Evolutionary conservation across 1,140 invertebrate species (phyloP).

Genomic region (Drosophila repleta): DNA sequence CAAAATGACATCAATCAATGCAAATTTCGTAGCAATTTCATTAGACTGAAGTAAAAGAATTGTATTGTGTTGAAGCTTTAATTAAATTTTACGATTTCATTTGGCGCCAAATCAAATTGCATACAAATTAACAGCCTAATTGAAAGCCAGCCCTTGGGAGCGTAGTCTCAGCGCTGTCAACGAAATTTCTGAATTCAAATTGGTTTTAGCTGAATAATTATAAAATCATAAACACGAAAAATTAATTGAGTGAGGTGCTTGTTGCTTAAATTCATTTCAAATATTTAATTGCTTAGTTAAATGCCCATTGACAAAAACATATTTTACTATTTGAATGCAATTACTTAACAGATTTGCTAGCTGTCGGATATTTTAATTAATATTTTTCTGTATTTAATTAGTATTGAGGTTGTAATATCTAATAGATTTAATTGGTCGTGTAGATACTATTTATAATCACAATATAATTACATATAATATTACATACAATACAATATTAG

Average conservation of each 20-base stretch:
- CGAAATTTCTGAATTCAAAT: conserved; percentile 41
- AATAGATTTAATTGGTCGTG: no score
- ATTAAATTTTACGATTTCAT: conserved; percentile 41
- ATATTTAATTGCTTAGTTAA: conserved; percentile 1
- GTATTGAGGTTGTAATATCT: no score
- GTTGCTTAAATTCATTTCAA: not conserved
- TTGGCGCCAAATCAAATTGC: conserved; percentile 22
- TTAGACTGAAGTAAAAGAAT: conserved; percentile 16
- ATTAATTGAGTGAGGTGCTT: not conserved
- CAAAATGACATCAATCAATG: conserved; percentile 73
- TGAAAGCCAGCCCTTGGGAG: conserved; percentile 13
- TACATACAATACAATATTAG: no score
- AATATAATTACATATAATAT: no score
- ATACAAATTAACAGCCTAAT: conserved; percentile 55
- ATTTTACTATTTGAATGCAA: not conserved
- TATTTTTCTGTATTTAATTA: no score
- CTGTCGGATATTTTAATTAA: not conserved
- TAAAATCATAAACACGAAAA: not conserved
- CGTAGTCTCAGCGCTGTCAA: conserved; percentile 40
- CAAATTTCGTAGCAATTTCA: conserved; percentile 50
- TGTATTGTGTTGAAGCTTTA: conserved; percentile 15
- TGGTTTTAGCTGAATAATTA: not conserved
- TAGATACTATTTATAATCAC: no score
- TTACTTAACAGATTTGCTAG: not conserved
- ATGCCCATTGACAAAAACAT: not conserved